Evolutionary conservation across 2,113 vertebrate genomes (phyloP).

Genomic region (Sylvia atricapilla): DNA sequence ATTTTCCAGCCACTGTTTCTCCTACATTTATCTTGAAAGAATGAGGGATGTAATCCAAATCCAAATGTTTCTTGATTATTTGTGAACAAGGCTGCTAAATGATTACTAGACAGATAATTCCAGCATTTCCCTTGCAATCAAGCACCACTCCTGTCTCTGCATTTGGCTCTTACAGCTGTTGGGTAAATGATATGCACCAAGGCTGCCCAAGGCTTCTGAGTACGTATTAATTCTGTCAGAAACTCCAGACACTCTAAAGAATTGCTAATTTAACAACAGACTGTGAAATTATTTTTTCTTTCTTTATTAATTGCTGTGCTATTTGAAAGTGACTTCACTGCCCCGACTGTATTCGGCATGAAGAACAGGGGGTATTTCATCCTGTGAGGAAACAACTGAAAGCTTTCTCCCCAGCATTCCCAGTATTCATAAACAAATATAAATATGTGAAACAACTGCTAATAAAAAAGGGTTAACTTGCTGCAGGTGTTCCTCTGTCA

Average conservation of each 20-base stretch:
- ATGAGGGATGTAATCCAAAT: not conserved
- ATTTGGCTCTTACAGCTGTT: constrained; percentile 24
- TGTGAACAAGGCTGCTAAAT: constrained; percentile 2
- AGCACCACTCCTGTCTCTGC: not conserved
- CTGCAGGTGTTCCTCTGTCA: not conserved
- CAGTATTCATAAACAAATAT: not conserved
- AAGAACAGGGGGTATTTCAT: not conserved
- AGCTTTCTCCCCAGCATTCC: not conserved
- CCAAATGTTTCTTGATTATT: constrained; percentile 31
- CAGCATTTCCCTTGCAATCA: not conserved
- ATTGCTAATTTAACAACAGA: constrained; percentile 55
- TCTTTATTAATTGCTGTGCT: constrained; percentile 46
- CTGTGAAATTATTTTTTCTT: constrained; percentile 59
- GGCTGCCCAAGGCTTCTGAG: constrained; percentile 19
- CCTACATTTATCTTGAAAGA: constrained; percentile 7
- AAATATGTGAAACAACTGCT: constrained; percentile 35
- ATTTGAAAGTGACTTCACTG: constrained; percentile 26
- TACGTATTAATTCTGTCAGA: constrained; percentile 41
- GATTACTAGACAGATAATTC: constrained; percentile 9
- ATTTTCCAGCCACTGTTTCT: constrained; percentile 8
- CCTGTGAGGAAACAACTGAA: constrained; percentile 7
- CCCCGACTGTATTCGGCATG: not conserved
- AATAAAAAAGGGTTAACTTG: constrained; percentile 33
- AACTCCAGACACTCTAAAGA: constrained; percentile 38
- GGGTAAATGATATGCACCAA: not conserved